Conservation (phyloP, 2,113 vertebrate genomes). For the Tenrec ecaudatus region DNA sequence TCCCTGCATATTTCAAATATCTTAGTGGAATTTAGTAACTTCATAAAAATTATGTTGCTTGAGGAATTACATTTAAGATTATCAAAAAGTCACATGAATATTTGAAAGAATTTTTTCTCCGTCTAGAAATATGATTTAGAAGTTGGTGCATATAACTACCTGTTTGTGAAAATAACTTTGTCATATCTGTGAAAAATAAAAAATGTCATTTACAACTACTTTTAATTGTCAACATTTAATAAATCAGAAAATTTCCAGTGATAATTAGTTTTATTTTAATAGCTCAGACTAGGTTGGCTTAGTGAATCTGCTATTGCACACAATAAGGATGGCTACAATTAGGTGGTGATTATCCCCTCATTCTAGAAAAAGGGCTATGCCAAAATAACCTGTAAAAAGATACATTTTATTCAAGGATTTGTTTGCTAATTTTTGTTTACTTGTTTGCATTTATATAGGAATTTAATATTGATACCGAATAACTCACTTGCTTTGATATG, state of each 20-base stretch:
- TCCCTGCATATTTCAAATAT: conserved; percentile 28
- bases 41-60: conserved; percentile 29
- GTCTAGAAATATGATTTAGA: background rate
- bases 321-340: background rate
- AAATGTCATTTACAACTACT: background rate
- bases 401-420: background rate
- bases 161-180: background rate
- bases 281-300: background rate
- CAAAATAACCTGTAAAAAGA: background rate
- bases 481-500: background rate
- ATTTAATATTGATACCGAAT: background rate
- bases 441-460: background rate
- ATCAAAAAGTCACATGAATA: conserved; percentile 55
- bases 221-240: background rate
- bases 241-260: background rate
- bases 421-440: background rate
- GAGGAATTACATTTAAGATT: conserved; percentile 38
- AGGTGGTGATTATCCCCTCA: background rate
- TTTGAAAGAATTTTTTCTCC: background rate
- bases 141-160: background rate
- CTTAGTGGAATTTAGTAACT: conserved; percentile 30
- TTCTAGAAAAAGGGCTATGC: background rate
- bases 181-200: background rate
- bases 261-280: background rate
- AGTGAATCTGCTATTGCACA: background rate